Conservation (phyloP, 2,113 vertebrate species). For the Pedionomus torquatus region DNA sequence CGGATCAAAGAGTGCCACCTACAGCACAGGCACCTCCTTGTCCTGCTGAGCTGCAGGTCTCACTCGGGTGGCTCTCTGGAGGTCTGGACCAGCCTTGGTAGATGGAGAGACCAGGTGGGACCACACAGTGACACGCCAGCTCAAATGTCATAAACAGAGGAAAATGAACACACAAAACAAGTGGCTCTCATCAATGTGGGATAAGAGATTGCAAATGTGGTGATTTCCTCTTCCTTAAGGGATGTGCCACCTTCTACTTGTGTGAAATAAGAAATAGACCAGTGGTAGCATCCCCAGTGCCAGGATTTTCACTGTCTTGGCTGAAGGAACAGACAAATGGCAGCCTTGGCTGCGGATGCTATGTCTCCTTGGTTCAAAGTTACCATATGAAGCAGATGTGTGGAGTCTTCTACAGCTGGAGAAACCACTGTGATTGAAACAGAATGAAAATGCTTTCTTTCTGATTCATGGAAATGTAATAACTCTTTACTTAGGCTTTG, state of each 20-base stretch:
- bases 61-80: accelerated
- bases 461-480: slow-evolving; percentile 28
- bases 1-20: not conserved
- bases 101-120: not conserved
- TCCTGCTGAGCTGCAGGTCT: accelerated
- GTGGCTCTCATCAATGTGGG: accelerated
- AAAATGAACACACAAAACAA: accelerated
- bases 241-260: accelerated
- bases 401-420: not conserved
- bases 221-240: accelerated
- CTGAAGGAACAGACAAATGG: not conserved
- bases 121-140: accelerated
- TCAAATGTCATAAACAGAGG: not conserved
- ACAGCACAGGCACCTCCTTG: not conserved
- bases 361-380: not conserved
- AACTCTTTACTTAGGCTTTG: not conserved
- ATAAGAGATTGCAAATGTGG: not conserved
- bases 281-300: accelerated
- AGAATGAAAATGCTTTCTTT: not conserved
- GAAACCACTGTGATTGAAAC: not conserved
- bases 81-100: not conserved
- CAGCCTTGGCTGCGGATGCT: not conserved
- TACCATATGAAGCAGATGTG: not conserved
- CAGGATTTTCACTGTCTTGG: not conserved
- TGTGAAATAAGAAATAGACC: not conserved